phyloP scores from a whole-genome alignment of 2,113 vertebrate genomes.

The Catagonus wagneri region DNA sequence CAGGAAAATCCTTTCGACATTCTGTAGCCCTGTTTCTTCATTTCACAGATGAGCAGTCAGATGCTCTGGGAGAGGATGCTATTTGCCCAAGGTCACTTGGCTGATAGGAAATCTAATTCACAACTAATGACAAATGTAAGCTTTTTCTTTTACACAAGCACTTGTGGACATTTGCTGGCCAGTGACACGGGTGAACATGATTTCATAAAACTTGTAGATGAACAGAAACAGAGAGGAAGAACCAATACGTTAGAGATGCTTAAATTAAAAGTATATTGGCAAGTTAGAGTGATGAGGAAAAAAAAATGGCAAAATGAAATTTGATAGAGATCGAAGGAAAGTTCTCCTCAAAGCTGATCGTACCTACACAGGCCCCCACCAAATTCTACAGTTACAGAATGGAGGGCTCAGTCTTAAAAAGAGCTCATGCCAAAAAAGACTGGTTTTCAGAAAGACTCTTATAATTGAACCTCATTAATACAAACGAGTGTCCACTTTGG shows the following conservation, averaged over 20 bases:
- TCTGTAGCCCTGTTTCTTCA: neutral
- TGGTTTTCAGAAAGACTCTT: neutral
- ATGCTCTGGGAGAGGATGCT: neutral
- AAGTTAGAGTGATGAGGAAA: neutral
- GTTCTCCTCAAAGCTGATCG: neutral
- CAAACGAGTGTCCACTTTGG: too few relatives aligned
- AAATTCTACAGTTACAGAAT: neutral
- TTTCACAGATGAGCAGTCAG: slow-evolving; percentile 30
- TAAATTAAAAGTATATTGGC: neutral
- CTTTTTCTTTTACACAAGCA: slow-evolving; percentile 16
- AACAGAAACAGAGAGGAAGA: neutral
- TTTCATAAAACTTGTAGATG: neutral
- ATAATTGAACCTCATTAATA: neutral
- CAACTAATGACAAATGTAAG: neutral
- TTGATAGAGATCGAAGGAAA: neutral
- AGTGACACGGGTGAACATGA: neutral
- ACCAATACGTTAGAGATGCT: neutral
- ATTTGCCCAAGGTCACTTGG: neutral
- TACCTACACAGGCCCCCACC: neutral
- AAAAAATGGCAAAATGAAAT: neutral
- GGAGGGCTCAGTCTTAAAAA: neutral
- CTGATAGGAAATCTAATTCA: slow-evolving; percentile 53
- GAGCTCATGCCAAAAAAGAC: neutral
- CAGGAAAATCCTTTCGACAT: neutral
- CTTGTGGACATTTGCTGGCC: neutral